A percentile compares a stretch with the other conserved stretches of the same genome.
These are phyloP conservation scores for Enteromius afrohamiltoni DNA, from an alignment of 2,797 vertebrate species.

Conservation along the genomic window DNA sequence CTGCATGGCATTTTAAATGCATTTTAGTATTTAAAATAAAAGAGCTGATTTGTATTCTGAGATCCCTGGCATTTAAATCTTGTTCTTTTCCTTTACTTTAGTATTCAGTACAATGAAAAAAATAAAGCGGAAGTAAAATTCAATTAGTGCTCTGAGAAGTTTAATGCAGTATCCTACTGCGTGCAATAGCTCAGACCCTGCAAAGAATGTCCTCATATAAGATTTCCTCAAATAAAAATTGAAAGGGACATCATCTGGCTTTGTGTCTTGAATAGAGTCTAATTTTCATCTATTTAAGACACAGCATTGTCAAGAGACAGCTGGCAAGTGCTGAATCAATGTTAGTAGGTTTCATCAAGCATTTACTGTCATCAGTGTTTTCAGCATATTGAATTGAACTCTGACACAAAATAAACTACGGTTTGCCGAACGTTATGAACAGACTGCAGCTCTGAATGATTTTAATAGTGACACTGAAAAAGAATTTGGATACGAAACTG, in stretches of 20 bases:
- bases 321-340: slow-evolving; percentile 9
- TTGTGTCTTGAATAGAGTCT: slow-evolving; percentile 8
- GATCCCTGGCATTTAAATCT: slow-evolving; percentile 1
- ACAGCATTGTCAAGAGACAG: neutral
- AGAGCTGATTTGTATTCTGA: neutral
- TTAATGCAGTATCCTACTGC: neutral
- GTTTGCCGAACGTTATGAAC: too few relatives aligned
- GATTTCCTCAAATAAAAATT: neutral
- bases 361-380: neutral
- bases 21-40: neutral
- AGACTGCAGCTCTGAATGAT: neutral
- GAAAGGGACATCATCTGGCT: neutral
- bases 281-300: slow-evolving; percentile 8
- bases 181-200: neutral
- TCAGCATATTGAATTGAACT: neutral
- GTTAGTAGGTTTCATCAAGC: neutral
- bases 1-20: neutral
- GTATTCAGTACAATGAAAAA: neutral
- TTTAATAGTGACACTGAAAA: neutral
- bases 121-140: slow-evolving; percentile 11
- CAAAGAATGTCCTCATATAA: neutral
- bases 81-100: neutral
- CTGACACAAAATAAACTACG: too few relatives aligned
- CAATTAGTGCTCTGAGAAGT: neutral
- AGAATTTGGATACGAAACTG: neutral